Conservation (phyloP, 2,888 invertebrate genomes). For the Metacarcinus magister region DNA sequence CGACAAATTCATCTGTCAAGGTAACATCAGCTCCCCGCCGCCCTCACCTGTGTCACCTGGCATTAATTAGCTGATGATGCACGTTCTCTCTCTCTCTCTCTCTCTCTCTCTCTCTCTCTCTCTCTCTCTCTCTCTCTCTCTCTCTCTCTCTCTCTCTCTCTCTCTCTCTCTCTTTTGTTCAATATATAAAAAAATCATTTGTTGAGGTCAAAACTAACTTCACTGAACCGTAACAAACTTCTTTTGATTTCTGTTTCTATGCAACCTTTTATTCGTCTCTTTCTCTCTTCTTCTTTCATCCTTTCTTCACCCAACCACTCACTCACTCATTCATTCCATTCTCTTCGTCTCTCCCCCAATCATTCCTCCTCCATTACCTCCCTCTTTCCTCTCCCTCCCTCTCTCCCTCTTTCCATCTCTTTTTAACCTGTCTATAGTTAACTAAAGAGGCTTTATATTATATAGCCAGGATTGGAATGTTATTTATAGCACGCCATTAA, state of each 20-base stretch:
- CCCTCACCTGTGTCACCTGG: slow-evolving; percentile 1
- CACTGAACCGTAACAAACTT: too few species aligned
- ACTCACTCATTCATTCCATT: not conserved
- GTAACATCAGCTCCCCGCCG: slow-evolving; percentile 35
- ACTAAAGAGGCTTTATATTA: not conserved
- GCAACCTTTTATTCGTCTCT: not conserved
- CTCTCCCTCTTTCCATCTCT: not conserved
- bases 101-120: not conserved
- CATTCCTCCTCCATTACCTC: not conserved
- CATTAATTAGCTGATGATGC: not conserved
- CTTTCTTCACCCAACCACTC: not conserved
- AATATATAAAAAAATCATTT: not conserved
- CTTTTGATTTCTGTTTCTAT: not conserved
- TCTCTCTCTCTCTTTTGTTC: not conserved
- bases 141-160: not conserved
- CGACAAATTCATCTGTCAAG: slow-evolving; percentile 27
- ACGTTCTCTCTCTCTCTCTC: not conserved
- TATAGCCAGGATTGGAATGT: not conserved
- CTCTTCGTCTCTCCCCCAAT: not conserved
- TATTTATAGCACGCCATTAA: slow-evolving; percentile 18
- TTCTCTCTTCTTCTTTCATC: not conserved
- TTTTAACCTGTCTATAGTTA: not conserved
- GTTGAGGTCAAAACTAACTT: not conserved
- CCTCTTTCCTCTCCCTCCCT: not conserved
- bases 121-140: slow-evolving; percentile 1